phyloP scores from a whole-genome alignment of 2,888 invertebrate genomes.

The Noctua janthe region DNA sequence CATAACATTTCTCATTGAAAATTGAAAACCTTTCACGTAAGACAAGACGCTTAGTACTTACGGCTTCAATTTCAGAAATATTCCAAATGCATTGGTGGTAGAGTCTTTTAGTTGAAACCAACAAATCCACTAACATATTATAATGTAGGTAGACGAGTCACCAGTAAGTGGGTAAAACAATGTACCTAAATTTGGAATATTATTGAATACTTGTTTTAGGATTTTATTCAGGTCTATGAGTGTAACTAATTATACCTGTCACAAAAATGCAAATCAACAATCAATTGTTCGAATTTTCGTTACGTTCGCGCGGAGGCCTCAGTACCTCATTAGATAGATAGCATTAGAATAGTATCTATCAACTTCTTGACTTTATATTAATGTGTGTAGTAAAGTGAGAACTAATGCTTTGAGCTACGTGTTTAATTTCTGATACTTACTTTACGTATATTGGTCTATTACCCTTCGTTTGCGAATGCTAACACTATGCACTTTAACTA shows the following conservation, averaged over 20 bases:
- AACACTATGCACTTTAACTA: neutral
- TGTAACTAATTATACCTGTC: neutral
- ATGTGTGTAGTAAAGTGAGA: neutral
- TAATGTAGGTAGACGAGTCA: neutral
- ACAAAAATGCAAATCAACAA: neutral
- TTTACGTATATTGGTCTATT: neutral
- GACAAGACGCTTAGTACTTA: neutral
- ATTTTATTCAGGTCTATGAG: neutral
- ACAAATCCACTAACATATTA: neutral
- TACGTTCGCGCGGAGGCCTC: neutral
- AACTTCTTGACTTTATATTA: neutral
- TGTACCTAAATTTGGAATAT: neutral
- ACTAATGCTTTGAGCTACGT: neutral
- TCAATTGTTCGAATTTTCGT: neutral
- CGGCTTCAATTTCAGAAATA: conserved; percentile 24
- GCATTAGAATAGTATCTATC: neutral
- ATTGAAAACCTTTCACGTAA: conserved; percentile 6
- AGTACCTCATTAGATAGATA: neutral
- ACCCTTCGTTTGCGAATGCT: neutral
- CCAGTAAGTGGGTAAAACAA: neutral
- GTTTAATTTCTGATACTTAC: neutral
- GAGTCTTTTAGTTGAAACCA: neutral
- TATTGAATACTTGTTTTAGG: neutral
- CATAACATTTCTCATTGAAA: conserved; percentile 1
- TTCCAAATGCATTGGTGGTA: neutral